phyloP scores from a whole-genome alignment of 1,140 invertebrate genomes.

The Platyscapa corneri region DNA sequence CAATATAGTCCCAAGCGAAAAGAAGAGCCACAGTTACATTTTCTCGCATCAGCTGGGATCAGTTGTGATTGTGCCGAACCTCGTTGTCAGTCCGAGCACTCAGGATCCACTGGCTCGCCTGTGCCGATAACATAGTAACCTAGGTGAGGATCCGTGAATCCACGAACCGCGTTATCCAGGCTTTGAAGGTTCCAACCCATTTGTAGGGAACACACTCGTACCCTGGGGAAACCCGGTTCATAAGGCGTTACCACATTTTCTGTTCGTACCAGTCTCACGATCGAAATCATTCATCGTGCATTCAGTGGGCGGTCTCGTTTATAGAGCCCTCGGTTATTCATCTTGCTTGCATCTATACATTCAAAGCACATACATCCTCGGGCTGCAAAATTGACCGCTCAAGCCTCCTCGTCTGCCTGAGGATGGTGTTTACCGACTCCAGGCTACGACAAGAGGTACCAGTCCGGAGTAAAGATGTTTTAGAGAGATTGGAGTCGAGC shows the following conservation, averaged over 20 bases:
- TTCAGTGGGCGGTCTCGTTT: constrained; percentile 2
- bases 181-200: neutral
- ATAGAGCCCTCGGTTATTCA: constrained; percentile 1
- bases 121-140: neutral
- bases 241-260: constrained; percentile 6
- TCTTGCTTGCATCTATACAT: neutral
- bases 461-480: neutral
- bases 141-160: neutral
- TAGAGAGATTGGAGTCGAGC: neutral
- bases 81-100: too few species aligned
- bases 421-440: neutral
- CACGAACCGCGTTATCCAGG: neutral
- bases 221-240: neutral
- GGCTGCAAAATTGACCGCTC: neutral
- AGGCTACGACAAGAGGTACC: neutral
- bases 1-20: neutral
- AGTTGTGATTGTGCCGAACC: neutral
- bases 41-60: too few species aligned
- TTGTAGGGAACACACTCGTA: neutral
- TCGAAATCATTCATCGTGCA: constrained; percentile 5
- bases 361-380: neutral
- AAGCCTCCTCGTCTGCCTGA: neutral
- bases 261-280: neutral
- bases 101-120: neutral
- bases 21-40: too few species aligned